These are phyloP conservation scores for Graptemys geographica DNA, from an alignment of 2,797 vertebrate species.

Conservation along the genomic window DNA sequence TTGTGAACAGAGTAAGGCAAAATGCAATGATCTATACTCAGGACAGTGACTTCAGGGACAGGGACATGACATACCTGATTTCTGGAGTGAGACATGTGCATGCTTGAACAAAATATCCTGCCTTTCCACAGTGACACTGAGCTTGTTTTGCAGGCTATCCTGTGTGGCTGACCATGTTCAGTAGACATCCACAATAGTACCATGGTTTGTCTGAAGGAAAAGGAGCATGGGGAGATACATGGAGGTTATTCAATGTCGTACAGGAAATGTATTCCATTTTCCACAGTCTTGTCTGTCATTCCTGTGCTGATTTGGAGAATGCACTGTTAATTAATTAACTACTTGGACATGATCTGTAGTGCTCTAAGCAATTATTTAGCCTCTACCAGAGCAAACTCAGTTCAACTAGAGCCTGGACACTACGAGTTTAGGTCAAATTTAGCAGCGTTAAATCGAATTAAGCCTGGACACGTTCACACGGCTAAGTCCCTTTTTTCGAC, in stretches of 20 bases:
- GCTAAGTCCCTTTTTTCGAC: too few relatives aligned
- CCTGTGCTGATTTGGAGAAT: neutral
- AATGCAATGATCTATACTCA: slow-evolving; percentile 12
- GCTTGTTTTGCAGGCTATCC: neutral
- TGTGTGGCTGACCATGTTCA: neutral
- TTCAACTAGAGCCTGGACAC: neutral
- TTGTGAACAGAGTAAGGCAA: slow-evolving; percentile 3
- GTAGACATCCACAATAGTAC: neutral
- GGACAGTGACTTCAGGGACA: neutral
- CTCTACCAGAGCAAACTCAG: neutral
- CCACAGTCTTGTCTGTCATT: neutral
- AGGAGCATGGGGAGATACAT: neutral
- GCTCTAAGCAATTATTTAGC: slow-evolving; percentile 13
- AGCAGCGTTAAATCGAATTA: too few relatives aligned
- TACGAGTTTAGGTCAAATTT: too few relatives aligned
- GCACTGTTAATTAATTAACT: slow-evolving; percentile 3
- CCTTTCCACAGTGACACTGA: neutral
- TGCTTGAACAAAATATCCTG: neutral
- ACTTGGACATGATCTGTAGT: slow-evolving; percentile 4
- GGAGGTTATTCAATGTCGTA: neutral
- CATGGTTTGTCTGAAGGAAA: neutral
- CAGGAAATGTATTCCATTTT: slow-evolving; percentile 10
- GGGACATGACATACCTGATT: neutral
- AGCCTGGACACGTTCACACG: too few relatives aligned
- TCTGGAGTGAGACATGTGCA: slow-evolving; percentile 7